These are phyloP conservation scores for Molorchus minor DNA, from an alignment of 2,888 invertebrate genomes.

Conservation along the genomic window DNA sequence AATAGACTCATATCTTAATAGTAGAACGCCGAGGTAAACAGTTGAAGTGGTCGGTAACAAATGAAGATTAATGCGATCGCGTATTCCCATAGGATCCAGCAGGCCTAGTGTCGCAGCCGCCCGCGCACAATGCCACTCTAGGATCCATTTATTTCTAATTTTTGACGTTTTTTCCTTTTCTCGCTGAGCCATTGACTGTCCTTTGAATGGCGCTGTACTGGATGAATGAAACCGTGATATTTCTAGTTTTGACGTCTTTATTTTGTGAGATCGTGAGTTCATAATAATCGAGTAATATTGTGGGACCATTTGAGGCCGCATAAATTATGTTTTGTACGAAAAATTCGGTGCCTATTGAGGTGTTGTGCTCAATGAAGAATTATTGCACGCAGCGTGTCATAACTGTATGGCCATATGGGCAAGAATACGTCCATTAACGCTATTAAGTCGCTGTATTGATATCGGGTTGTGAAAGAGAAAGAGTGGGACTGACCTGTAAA, in stretches of 20 bases:
- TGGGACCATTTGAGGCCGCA: conserved; percentile 58
- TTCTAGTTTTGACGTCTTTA: conserved; percentile 53
- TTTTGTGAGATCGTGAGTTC: conserved; percentile 33
- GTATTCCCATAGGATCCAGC: conserved; percentile 55
- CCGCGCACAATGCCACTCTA: conserved; percentile 50
- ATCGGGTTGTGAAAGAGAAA: conserved; percentile 10
- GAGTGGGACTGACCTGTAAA: conserved; percentile 15
- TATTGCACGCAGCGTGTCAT: conserved; percentile 55
- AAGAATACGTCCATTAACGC: conserved; percentile 3
- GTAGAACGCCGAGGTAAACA: conserved; percentile 57
- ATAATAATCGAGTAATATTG: too few species aligned
- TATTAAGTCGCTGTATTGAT: conserved; percentile 16
- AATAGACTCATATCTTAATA: conserved; percentile 52
- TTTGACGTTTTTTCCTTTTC: conserved; percentile 57
- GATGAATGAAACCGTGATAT: conserved; percentile 53
- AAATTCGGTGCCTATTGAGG: conserved; percentile 34
- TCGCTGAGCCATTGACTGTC: conserved; percentile 55
- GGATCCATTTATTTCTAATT: conserved; percentile 38
- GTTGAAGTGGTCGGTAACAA: conserved; percentile 62
- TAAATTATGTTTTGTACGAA: conserved; percentile 54
- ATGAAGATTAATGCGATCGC: conserved; percentile 61
- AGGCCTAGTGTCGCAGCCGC: conserved; percentile 39
- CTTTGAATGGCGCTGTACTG: conserved; percentile 47
- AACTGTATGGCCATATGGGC: conserved; percentile 39
- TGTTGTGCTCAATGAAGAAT: conserved; percentile 40